Base-by-base conservation (phyloP, 2,797 vertebrate species). In the Microctenopoma steveboyesi region DNA sequence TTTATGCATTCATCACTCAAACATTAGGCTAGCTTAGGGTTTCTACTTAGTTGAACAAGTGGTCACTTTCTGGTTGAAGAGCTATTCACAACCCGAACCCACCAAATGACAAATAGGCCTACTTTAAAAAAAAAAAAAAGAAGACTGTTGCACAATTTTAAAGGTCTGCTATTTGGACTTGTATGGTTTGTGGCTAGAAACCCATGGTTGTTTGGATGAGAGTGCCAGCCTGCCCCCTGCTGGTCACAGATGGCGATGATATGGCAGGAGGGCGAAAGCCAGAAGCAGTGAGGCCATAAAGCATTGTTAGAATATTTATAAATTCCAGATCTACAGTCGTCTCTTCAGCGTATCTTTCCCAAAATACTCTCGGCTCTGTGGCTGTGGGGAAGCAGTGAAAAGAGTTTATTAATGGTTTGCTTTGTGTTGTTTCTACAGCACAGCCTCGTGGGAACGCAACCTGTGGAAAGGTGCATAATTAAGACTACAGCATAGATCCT, bases 221-320 rank as follows among this genome's bases (percentile, higher is more conserved):
- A 91, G 90, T 54, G 64, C 75, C 77, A 87, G 82, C 15, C 83
- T 90, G 84, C 86, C 91, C 88, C 86, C 91, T 91, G 79, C 60
- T 92, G 93, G 79, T 55, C 65, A 15, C 5, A 10, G 7, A 14
- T 0, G 10, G 56, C 30, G 37, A 22, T 33, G 18, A 4, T 8
- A 47, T 15, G 22, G 46, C 4, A 35, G 18, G 35, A 22, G 11
- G 25, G 45, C 59, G 46, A 49, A 25, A 62, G 15, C 28, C 14
- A 40, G 25, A 62, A 4, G 13, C 12, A 22, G 48, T 46, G 50
- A 30, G 61, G 33, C 22, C 39, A 30, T 45, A 28, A 55, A 46
- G 27, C 22, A n/a, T 18, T 3, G 46, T 18, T 35, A 47, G 37
- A 50, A 27, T 52, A 50, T 9, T 35, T 15, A 12, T 15, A 63